Base-by-base conservation (phyloP, 2,797 vertebrate genomes). In the Numenius phaeopus region DNA sequence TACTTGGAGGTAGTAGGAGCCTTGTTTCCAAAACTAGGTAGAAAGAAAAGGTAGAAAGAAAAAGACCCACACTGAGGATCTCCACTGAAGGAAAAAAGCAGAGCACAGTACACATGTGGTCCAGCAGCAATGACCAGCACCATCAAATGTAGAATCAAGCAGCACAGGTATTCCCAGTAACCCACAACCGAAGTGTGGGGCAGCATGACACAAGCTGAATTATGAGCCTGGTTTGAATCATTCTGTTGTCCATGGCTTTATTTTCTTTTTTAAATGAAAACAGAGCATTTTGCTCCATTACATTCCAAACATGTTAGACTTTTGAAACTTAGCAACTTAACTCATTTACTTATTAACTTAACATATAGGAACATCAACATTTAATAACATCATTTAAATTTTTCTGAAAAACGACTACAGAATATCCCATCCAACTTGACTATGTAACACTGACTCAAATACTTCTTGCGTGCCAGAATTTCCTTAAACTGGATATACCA, bases 71-170 rank as follows among this genome's bases (percentile, higher is more conserved):
- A 3, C 11, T 3, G 26, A 21, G 22, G 39, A 32, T 42, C 26
- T 83, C 26, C 26, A 5, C 9, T 2, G 65, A 71, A 34, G 57
- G 64, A 30, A 34, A 34, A 5, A 18, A 65, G 50, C 42, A 37
- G n/a, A 73, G 46, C 46, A 13, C 52, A 34, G 14, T 2, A 19
- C 5, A 11, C 2, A 0, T 9, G 10, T 32, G 14, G 29, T 39
- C 40, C 69, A 13, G 55, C 49, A 55, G 72, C 37, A 20, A 12
- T 7, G 57, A 10, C 15, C 34, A 19, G 5, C 5, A 7, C 27
- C 23, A 40, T 7, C 16, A 27, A 26, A 17, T 4, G 18, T 30
- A 34, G 30, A 18, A 14, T 19, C 62, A 29, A 22, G 14, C 44
- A 52, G 50, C 9, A 27, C 11, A 50, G n/a, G 9, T 10, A 39